Percentiles rank a stretch among this genome's conserved stretches.
phyloP scores from a whole-genome alignment of 2,113 vertebrate genomes.

The Erythrocercus mccallii region DNA sequence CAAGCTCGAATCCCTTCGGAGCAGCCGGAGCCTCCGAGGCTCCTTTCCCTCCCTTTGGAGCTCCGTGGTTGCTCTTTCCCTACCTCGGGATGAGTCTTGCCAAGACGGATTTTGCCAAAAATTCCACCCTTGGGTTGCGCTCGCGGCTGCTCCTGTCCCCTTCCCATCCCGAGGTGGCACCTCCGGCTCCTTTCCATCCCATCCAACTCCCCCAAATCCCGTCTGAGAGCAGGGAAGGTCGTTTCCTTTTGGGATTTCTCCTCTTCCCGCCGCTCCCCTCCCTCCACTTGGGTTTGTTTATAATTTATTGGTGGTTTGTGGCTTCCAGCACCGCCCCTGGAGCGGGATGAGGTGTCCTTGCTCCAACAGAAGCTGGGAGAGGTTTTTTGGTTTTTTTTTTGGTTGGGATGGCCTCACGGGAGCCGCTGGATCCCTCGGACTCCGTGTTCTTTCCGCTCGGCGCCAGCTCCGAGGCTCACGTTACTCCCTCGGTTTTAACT shows the following conservation, averaged over 20 bases:
- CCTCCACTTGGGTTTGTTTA: neutral
- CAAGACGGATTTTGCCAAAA: neutral
- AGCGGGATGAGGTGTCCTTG: neutral
- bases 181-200: too few species aligned
- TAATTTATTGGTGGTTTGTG: neutral
- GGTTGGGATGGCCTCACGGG: neutral
- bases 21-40: neutral
- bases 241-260: too few species aligned
- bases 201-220: too few species aligned
- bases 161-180: too few species aligned
- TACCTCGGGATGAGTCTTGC: neutral
- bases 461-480: neutral
- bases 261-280: neutral
- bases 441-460: conserved; percentile 32
- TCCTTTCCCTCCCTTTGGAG: neutral
- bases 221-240: too few species aligned
- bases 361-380: neutral
- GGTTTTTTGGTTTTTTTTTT: neutral
- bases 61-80: neutral
- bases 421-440: neutral
- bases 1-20: neutral
- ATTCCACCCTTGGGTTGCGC: too few species aligned
- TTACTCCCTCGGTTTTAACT: conserved; percentile 38
- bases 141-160: too few species aligned
- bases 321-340: neutral